Percentiles rank a stretch among this genome's conserved stretches.
Conservation (phyloP, 2,888 invertebrate genomes). For the Orchesella flavescens region DNA sequence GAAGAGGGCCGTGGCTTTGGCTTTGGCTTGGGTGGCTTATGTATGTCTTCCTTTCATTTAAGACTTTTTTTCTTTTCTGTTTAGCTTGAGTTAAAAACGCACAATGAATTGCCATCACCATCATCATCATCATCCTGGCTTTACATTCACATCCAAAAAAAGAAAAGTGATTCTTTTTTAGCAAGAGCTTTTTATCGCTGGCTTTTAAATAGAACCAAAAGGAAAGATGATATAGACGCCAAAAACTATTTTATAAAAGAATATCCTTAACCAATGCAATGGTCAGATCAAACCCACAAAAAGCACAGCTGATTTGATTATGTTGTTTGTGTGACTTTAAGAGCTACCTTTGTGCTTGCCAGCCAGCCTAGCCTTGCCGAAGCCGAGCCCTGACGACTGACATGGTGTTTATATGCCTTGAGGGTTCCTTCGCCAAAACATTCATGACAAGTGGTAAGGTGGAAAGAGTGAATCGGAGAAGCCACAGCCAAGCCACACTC, state of each 20-base stretch:
- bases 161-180: not conserved
- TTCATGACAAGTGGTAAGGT: slow-evolving; percentile 26
- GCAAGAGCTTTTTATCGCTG: not conserved
- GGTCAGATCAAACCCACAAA: too few species aligned
- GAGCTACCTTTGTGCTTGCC: not conserved
- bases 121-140: not conserved
- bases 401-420: slow-evolving; percentile 31
- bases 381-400: slow-evolving; percentile 23
- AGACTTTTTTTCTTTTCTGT: not conserved
- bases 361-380: slow-evolving; percentile 8
- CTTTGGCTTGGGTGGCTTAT: slow-evolving; percentile 47
- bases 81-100: not conserved
- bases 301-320: too few species aligned
- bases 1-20: slow-evolving; percentile 3
- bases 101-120: not conserved
- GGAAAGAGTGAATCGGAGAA: slow-evolving; percentile 17
- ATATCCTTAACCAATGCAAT: not conserved
- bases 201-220: too few species aligned
- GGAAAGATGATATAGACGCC: too few species aligned
- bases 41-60: slow-evolving; percentile 28
- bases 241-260: not conserved
- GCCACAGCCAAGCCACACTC: not conserved
- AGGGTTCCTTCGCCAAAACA: slow-evolving; percentile 38
- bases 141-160: not conserved
- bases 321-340: too few species aligned